Evolutionary conservation across 2,797 vertebrate genomes (phyloP).

Genomic region (Sylvia borin): DNA sequence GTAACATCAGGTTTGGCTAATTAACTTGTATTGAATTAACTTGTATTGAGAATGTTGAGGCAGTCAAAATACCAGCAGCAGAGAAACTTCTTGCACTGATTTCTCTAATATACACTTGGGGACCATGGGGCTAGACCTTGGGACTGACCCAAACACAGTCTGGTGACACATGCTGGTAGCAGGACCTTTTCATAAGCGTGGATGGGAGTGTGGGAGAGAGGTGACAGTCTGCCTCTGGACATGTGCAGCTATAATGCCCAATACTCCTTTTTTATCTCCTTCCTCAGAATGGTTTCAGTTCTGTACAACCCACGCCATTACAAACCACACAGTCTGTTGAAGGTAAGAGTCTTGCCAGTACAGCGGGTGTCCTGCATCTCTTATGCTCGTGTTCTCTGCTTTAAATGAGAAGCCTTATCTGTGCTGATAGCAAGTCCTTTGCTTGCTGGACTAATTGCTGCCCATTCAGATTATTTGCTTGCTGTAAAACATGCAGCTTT

Average conservation of each 20-base stretch:
- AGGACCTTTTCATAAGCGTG: not conserved
- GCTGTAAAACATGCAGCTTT: not conserved
- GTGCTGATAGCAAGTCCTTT: not conserved
- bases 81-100: not conserved
- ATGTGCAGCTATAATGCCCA: not conserved
- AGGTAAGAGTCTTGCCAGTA: slow-evolving; percentile 77
- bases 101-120: rapidly evolving
- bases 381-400: not conserved
- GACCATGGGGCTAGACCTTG: not conserved
- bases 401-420: not conserved
- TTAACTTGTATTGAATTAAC: not conserved
- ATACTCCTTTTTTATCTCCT: not conserved
- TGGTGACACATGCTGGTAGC: not conserved
- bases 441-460: not conserved
- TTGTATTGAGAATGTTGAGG: not conserved
- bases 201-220: not conserved
- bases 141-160: not conserved
- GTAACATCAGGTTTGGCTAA: not conserved
- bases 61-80: not conserved
- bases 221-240: not conserved
- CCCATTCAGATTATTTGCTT: not conserved
- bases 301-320: slow-evolving; percentile 86
- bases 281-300: slow-evolving; percentile 92
- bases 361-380: not conserved
- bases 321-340: slow-evolving; percentile 90